A percentile compares a stretch with the other conserved stretches of the same genome.
phyloP scores from a whole-genome alignment of 2,113 vertebrate genomes.

The Ceyx melanurus region DNA sequence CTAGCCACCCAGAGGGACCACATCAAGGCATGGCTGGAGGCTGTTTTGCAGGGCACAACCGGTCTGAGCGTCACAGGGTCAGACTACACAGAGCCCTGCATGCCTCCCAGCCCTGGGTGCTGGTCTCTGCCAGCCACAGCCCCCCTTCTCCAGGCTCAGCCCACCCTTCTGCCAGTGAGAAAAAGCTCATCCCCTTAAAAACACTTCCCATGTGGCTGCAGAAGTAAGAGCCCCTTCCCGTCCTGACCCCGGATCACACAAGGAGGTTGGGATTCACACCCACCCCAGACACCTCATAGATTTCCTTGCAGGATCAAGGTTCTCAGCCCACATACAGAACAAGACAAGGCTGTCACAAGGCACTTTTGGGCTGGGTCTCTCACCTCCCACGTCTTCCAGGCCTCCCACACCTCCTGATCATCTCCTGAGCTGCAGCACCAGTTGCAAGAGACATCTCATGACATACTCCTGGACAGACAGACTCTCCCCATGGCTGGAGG shows the following conservation, averaged over 20 bases:
- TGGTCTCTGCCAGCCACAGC: fast-evolving
- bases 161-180: not conserved
- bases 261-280: fast-evolving
- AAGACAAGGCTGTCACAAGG: not conserved
- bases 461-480: not conserved
- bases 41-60: fast-evolving
- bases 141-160: not conserved
- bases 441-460: not conserved
- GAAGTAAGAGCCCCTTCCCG: fast-evolving
- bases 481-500: not conserved
- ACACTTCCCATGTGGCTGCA: not conserved
- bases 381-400: not conserved
- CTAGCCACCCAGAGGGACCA: not conserved
- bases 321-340: not conserved
- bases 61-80: fast-evolving
- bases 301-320: not conserved
- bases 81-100: not conserved
- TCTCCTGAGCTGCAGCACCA: not conserved
- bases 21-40: not conserved
- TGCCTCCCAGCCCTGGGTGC: not conserved
- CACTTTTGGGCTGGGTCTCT: not conserved
- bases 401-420: not conserved
- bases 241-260: fast-evolving
- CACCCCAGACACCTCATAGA: fast-evolving
- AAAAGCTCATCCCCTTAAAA: not conserved